These are phyloP conservation scores for Heliconius erato DNA, from an alignment of 2,888 invertebrate genomes.

Conservation along the genomic window DNA sequence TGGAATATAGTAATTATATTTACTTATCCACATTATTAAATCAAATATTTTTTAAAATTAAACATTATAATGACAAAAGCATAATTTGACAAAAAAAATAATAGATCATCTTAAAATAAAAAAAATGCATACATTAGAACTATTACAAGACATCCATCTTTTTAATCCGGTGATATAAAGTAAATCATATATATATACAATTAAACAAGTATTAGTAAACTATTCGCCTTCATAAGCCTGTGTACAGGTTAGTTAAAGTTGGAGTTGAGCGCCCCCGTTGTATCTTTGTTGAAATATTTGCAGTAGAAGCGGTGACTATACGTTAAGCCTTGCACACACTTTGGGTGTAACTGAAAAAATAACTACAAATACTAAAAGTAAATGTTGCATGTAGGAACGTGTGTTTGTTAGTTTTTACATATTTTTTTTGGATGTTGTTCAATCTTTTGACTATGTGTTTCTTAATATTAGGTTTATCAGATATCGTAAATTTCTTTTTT, in stretches of 20 bases:
- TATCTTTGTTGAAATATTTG: conserved; percentile 84
- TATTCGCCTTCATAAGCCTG: conserved; percentile 65
- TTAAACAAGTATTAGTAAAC: conserved; percentile 58
- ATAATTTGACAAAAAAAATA: neutral
- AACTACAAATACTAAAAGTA: neutral
- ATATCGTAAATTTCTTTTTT: too few species aligned
- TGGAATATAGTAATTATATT: neutral
- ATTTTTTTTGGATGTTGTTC: too few species aligned
- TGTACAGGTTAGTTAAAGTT: conserved; percentile 73
- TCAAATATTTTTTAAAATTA: too few species aligned
- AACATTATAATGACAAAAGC: neutral
- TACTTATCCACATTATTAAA: neutral
- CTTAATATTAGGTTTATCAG: too few species aligned
- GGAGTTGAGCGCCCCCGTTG: conserved; percentile 81
- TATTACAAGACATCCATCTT: neutral
- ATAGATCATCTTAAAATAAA: neutral
- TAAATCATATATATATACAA: conserved; percentile 46
- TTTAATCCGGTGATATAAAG: conserved; percentile 25
- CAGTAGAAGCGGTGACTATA: conserved; percentile 76
- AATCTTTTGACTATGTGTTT: too few species aligned
- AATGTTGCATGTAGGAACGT: too few species aligned
- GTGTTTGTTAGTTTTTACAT: too few species aligned
- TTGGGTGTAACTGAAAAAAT: conserved; percentile 39
- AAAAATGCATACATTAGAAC: neutral
- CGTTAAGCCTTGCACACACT: conserved; percentile 59